These are phyloP conservation scores for Leucoma salicis DNA, from an alignment of 2,888 invertebrate species.

Conservation along the genomic window DNA sequence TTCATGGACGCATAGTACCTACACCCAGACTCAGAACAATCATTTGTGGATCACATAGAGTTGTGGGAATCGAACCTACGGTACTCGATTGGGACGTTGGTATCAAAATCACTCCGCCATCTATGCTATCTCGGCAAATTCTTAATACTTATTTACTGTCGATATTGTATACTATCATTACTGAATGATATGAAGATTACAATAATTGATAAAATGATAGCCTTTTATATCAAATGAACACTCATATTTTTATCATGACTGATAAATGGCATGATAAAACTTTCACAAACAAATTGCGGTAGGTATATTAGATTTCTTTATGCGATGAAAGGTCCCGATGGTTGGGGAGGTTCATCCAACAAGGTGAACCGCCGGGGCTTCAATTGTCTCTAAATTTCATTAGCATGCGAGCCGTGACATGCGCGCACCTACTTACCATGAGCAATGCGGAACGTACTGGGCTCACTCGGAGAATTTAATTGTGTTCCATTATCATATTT, in stretches of 20 bases:
- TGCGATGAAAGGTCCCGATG: slow-evolving; percentile 62
- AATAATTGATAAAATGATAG: too few relatives aligned
- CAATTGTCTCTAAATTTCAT: slow-evolving; percentile 48
- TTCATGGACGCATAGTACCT: too few relatives aligned
- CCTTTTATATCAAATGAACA: too few relatives aligned
- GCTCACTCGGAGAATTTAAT: slow-evolving; percentile 80
- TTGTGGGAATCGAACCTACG: too few relatives aligned
- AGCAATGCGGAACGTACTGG: slow-evolving; percentile 75
- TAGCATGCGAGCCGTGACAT: slow-evolving; percentile 65
- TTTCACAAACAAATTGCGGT: slow-evolving; percentile 66
- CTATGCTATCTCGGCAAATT: too few relatives aligned
- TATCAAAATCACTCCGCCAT: too few relatives aligned
- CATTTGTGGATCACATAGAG: too few relatives aligned
- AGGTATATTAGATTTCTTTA: slow-evolving; percentile 65
- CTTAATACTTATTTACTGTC: too few relatives aligned
- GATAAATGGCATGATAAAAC: slow-evolving; percentile 50
- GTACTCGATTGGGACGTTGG: too few relatives aligned
- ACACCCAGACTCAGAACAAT: too few relatives aligned
- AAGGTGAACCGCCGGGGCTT: slow-evolving; percentile 47
- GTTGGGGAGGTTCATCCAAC: slow-evolving; percentile 62
- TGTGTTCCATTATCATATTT: slow-evolving; percentile 82
- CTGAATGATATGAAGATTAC: too few relatives aligned
- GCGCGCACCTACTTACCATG: slow-evolving; percentile 73
- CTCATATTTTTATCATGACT: slow-evolving; percentile 35
- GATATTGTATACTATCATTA: too few relatives aligned